Percentiles rank a stretch among this genome's conserved stretches.
Conservation (phyloP, 1,140 invertebrate species). For the Anoplophora glabripennis region DNA sequence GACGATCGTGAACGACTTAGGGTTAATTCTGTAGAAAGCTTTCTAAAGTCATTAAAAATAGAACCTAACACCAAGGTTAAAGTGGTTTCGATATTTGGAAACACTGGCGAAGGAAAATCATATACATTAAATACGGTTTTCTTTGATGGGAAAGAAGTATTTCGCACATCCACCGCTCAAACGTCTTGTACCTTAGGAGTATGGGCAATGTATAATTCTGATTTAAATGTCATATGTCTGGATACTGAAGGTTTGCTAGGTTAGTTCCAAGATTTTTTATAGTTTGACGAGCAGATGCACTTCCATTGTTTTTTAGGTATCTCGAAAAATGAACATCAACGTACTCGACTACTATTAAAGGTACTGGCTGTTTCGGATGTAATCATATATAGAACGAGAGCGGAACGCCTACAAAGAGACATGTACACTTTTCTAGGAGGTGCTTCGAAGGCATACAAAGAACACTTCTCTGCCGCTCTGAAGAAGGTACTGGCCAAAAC, state of each 20-base stretch:
- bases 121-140: conserved; percentile 79
- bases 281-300: background rate
- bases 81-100: conserved; percentile 85
- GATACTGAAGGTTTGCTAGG: conserved; percentile 74
- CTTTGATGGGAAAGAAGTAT: conserved; percentile 72
- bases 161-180: conserved; percentile 70
- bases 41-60: conserved; percentile 30
- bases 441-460: conserved; percentile 71
- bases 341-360: conserved; percentile 73
- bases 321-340: conserved; percentile 66
- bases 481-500: conserved; percentile 34
- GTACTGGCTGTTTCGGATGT: conserved; percentile 79
- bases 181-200: conserved; percentile 76
- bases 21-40: conserved; percentile 30
- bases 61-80: conserved; percentile 56
- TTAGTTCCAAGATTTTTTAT: conserved; percentile 7
- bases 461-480: conserved; percentile 66
- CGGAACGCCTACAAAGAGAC: conserved; percentile 75
- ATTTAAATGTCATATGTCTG: conserved; percentile 67
- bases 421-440: conserved; percentile 78
- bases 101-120: conserved; percentile 84
- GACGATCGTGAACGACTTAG: conserved; percentile 34
- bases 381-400: conserved; percentile 75
- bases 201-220: conserved; percentile 72
- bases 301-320: conserved; percentile 46